Evolutionary conservation across 2,113 vertebrate genomes (phyloP).

Genomic region (Oenanthe oenanthe): DNA sequence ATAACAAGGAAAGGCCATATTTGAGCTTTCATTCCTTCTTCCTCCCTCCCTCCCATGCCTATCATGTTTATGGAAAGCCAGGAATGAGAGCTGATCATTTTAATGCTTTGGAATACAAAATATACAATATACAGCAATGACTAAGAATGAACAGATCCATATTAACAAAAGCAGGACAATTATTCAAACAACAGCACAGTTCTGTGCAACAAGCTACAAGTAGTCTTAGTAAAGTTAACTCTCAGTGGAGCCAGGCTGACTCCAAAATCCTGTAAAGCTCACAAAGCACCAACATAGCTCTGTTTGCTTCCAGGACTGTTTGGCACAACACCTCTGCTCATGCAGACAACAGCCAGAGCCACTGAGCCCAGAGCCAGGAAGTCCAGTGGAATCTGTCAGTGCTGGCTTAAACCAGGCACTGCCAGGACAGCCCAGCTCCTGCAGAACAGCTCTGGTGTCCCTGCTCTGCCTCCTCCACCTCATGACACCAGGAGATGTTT

Average conservation of each 20-base stretch:
- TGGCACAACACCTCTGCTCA: neutral
- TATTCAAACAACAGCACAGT: neutral
- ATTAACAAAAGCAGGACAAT: neutral
- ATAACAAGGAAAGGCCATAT: accelerated
- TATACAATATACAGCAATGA: neutral
- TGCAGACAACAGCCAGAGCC: neutral
- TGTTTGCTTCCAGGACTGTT: neutral
- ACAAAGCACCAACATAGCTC: neutral
- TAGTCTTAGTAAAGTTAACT: neutral
- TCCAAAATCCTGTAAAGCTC: neutral
- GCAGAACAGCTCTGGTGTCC: neutral
- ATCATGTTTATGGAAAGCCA: neutral
- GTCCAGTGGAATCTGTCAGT: neutral
- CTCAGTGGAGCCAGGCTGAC: neutral
- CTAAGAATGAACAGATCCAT: neutral
- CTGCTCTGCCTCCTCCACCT: neutral
- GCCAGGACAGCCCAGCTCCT: neutral
- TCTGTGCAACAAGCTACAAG: neutral
- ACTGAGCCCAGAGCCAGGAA: neutral
- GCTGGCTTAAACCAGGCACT: neutral
- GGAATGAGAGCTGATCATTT: accelerated
- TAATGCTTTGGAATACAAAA: neutral
- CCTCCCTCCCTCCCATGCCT: neutral
- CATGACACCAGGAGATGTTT: accelerated
- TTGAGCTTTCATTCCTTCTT: neutral